Evolutionary conservation across 2,113 vertebrate genomes (phyloP).

Genomic region (Aspidoscelis tigris): DNA sequence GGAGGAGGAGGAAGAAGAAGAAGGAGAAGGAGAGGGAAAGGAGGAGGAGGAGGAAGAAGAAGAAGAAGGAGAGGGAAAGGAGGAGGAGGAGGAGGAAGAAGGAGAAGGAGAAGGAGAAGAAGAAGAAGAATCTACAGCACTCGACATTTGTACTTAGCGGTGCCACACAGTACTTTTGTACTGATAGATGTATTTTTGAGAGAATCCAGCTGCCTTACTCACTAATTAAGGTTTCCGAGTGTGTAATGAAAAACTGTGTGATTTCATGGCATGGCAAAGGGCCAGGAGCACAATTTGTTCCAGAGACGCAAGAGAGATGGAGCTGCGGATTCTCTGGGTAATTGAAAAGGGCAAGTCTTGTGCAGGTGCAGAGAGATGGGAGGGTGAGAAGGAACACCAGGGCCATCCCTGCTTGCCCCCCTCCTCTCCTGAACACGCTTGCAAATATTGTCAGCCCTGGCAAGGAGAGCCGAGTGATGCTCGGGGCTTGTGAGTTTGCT

Average conservation of each 20-base stretch:
- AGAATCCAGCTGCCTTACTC: constrained; percentile 73
- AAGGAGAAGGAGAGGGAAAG: no score
- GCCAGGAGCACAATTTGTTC: constrained; percentile 72
- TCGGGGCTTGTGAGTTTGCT: accelerated
- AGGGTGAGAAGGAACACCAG: not conserved
- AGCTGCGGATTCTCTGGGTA: constrained; percentile 64
- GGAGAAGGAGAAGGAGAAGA: not conserved
- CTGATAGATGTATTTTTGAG: constrained; percentile 67
- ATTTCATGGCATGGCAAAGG: constrained; percentile 66
- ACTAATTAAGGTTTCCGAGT: constrained; percentile 68
- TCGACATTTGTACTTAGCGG: constrained; percentile 54
- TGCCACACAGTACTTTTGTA: constrained; percentile 52
- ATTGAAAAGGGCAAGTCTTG: constrained; percentile 34
- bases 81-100: no score
- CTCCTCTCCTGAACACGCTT: not conserved
- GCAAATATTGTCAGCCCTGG: not conserved
- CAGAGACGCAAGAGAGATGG: constrained; percentile 68
- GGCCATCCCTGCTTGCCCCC: not conserved
- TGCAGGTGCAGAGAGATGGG: constrained; percentile 59
- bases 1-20: no score
- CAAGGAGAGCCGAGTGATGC: constrained; percentile 14
- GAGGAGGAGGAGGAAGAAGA: no score
- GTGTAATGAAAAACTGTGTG: constrained; percentile 63
- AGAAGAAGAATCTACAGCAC: constrained; percentile 29
- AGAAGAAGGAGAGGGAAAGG: no score